phyloP scores from a whole-genome alignment of 2,113 vertebrate species.

The Spilogale gracilis region DNA sequence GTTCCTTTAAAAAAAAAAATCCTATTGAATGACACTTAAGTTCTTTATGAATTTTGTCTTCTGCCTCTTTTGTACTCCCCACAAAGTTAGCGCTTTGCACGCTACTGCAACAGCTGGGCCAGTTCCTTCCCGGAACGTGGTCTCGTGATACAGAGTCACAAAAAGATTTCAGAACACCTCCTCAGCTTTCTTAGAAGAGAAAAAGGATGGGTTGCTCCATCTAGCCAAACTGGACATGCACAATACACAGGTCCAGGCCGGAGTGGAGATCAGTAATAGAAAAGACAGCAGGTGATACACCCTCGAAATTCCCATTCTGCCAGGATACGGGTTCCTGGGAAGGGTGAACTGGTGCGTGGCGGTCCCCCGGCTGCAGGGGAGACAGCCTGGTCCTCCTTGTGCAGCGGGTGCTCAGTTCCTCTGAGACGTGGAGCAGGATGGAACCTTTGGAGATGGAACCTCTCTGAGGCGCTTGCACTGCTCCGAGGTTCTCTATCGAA shows the following conservation, averaged over 20 bases:
- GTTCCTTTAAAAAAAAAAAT: neutral
- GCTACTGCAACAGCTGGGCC: neutral
- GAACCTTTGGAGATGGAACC: neutral
- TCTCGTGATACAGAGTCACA: neutral
- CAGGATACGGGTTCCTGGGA: neutral
- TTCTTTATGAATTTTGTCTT: neutral
- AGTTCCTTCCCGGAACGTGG: neutral
- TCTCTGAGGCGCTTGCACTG: neutral
- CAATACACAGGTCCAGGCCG: too few species aligned
- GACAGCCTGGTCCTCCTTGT: too few species aligned
- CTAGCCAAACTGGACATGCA: neutral
- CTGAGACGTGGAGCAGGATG: rapidly evolving
- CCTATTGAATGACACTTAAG: neutral
- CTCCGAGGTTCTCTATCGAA: neutral
- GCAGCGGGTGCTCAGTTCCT: neutral
- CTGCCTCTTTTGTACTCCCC: neutral
- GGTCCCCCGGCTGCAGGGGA: rapidly evolving
- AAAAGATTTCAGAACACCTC: neutral
- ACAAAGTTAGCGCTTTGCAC: neutral
- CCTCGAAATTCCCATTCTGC: neutral
- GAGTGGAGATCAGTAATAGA: neutral
- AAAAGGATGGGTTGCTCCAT: neutral
- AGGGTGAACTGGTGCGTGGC: rapidly evolving
- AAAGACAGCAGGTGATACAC: neutral
- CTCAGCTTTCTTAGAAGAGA: neutral